These are phyloP conservation scores for Trachemys scripta DNA, from an alignment of 2,113 vertebrate genomes.

Conservation along the genomic window DNA sequence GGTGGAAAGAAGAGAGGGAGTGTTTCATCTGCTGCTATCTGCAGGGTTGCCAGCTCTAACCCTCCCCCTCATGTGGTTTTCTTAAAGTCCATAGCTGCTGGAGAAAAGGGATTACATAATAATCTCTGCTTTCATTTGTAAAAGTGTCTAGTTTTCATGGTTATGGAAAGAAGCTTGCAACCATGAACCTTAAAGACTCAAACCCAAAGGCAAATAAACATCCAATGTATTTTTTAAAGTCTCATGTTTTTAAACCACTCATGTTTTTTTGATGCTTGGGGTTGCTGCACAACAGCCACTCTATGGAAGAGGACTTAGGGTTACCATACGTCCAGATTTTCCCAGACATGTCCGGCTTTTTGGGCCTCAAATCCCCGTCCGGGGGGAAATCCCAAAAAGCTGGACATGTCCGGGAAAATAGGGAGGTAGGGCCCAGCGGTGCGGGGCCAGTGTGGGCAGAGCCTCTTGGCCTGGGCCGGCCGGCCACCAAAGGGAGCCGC, in stretches of 20 bases:
- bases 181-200: background rate
- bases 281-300: background rate
- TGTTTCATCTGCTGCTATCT: accelerated
- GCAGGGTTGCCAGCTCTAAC: background rate
- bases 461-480: too few relatives aligned
- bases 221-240: background rate
- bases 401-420: too few relatives aligned
- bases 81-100: background rate
- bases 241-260: background rate
- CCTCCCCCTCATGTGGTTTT: background rate
- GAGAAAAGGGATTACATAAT: background rate
- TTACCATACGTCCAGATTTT: too few relatives aligned
- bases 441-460: too few relatives aligned
- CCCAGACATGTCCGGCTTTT: too few relatives aligned
- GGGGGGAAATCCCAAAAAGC: too few relatives aligned
- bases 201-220: background rate
- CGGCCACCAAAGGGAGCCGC: too few relatives aligned
- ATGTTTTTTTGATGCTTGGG: background rate
- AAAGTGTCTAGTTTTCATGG: background rate
- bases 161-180: background rate
- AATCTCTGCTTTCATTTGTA: background rate
- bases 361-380: too few relatives aligned
- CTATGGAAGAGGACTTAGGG: background rate
- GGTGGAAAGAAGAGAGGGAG: background rate
- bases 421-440: too few relatives aligned